A percentile compares a stretch with the other conserved stretches of the same genome.
phyloP scores from a whole-genome alignment of 1,140 invertebrate genomes.

The Drosophila tani region DNA sequence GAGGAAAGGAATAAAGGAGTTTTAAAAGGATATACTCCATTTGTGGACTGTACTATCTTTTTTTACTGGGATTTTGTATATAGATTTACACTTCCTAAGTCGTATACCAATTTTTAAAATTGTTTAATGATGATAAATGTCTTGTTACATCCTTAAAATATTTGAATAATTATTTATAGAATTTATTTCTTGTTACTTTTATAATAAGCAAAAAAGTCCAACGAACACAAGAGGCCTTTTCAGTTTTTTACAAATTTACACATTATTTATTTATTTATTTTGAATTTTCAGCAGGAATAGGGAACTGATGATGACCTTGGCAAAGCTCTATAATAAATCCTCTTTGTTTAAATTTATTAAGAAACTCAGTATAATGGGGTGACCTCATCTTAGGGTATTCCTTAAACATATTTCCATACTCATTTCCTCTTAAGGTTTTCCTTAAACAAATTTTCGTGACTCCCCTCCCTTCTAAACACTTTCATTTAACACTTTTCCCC shows the following conservation, averaged over 20 bases:
- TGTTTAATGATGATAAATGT: too few species aligned
- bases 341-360: neutral
- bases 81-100: too few species aligned
- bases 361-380: too few species aligned
- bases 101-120: neutral
- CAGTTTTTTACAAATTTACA: too few species aligned
- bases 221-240: too few species aligned
- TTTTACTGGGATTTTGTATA: too few species aligned
- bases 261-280: too few species aligned
- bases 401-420: neutral
- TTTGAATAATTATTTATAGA: neutral
- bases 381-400: neutral
- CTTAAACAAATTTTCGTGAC: neutral
- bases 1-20: neutral
- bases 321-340: neutral
- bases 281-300: too few species aligned
- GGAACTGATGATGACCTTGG: too few species aligned
- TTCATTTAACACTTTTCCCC: slow-evolving; percentile 10
- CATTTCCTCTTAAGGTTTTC: neutral
- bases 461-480: neutral
- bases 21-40: neutral
- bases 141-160: neutral
- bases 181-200: neutral
- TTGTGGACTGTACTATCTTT: neutral
- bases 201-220: too few species aligned